These are phyloP conservation scores for Smithornis capensis DNA, from an alignment of 2,113 vertebrate genomes.

Conservation along the genomic window DNA sequence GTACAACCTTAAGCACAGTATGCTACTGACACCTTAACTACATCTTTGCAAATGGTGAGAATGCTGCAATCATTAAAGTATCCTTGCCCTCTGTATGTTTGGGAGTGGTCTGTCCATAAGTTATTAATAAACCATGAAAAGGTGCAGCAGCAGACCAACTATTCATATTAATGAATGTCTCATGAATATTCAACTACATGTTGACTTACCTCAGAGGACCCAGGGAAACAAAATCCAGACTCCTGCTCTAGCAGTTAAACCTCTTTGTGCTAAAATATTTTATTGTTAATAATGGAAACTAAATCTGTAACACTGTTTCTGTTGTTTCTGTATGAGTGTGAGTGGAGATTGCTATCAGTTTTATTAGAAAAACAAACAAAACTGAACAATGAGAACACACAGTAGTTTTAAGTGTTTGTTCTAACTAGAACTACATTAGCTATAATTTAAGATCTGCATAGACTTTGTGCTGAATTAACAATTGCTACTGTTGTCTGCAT, in stretches of 20 bases:
- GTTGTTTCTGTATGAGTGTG: not conserved
- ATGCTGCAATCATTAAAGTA: conserved; percentile 49
- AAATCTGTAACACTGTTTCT: not conserved
- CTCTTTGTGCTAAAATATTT: not conserved
- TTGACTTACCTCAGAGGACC: conserved; percentile 29
- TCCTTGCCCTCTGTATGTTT: conserved; percentile 62
- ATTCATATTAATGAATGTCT: conserved; percentile 61
- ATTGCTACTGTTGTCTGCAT: not conserved
- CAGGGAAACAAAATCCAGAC: conserved; percentile 27
- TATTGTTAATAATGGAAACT: not conserved
- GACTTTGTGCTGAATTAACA: conserved; percentile 46
- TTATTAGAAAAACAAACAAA: not conserved
- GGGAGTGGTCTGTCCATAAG: conserved; percentile 60
- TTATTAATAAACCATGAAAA: conserved; percentile 71
- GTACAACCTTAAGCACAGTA: not conserved
- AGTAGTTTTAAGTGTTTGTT: not conserved
- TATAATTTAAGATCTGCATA: not conserved
- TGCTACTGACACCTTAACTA: not conserved
- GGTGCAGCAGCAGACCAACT: conserved; percentile 50
- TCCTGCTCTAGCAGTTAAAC: not conserved
- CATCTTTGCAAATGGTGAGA: not conserved
- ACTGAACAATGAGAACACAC: not conserved
- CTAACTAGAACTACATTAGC: not conserved
- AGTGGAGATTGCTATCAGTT: not conserved
- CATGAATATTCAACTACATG: conserved; percentile 66